Evolutionary conservation across 2,113 vertebrate genomes (phyloP).

Genomic region (Pristiophorus japonicus): DNA sequence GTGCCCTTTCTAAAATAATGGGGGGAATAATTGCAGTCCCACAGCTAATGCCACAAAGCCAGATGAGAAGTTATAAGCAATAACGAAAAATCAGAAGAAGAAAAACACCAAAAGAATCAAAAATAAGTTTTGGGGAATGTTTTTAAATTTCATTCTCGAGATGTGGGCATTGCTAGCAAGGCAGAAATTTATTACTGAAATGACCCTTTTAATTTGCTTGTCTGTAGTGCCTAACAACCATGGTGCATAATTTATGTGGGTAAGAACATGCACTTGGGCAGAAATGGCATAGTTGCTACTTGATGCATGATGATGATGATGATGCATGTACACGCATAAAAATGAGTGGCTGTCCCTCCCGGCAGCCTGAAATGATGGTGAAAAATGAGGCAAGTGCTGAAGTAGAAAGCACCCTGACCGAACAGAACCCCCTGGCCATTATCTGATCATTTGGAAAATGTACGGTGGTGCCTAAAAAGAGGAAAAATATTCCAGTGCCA

Average conservation of each 20-base stretch:
- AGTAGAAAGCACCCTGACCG: not conserved
- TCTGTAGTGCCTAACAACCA: too few relatives aligned
- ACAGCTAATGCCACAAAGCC: not conserved
- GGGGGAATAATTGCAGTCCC: not conserved
- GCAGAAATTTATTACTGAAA: not conserved
- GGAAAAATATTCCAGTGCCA: not conserved
- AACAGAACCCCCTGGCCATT: not conserved
- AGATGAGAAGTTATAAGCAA: not conserved
- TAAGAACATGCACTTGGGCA: not conserved
- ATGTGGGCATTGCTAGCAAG: not conserved
- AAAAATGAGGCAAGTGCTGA: not conserved
- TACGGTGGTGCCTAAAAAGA: not conserved
- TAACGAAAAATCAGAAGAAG: not conserved
- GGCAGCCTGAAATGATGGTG: not conserved
- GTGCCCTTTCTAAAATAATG: not conserved
- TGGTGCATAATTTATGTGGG: not conserved
- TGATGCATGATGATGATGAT: too few relatives aligned
- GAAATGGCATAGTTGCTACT: not conserved
- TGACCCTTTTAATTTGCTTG: not conserved
- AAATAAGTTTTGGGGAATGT: not conserved
- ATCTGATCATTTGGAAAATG: not conserved
- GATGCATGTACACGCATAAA: too few relatives aligned
- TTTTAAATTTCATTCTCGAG: not conserved
- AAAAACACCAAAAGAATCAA: not conserved
- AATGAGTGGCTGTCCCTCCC: not conserved